phyloP scores from a whole-genome alignment of 2,797 vertebrate genomes.

The Pagetopsis macropterus region DNA sequence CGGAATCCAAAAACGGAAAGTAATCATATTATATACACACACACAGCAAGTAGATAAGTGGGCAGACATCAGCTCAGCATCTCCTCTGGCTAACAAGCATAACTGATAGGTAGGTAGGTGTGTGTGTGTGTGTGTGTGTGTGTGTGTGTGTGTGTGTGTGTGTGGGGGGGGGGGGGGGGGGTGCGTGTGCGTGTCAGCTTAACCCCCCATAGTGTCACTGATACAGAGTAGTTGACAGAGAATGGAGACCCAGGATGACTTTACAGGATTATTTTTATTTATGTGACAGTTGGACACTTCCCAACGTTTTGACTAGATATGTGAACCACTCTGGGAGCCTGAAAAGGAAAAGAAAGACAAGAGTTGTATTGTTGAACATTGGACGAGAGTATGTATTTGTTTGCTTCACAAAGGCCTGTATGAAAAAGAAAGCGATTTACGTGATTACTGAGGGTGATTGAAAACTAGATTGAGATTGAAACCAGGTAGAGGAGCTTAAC shows the following conservation, averaged over 20 bases:
- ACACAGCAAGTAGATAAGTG: no score
- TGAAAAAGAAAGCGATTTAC: constrained; percentile 6
- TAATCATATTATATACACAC: no score
- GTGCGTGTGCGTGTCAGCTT: constrained; percentile 9
- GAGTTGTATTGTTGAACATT: neutral
- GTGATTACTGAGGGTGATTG: neutral
- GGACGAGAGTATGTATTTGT: neutral
- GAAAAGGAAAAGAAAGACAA: constrained; percentile 11
- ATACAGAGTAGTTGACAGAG: constrained; percentile 40
- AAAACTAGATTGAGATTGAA: neutral
- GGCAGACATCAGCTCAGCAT: no score
- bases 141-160: no score
- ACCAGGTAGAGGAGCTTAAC: neutral
- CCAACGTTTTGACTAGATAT: constrained; percentile 46
- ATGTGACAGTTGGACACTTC: constrained; percentile 60
- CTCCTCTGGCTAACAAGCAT: no score
- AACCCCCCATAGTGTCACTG: constrained; percentile 36
- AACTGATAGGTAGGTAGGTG: no score
- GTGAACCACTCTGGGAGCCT: constrained; percentile 13
- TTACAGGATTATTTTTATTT: constrained; percentile 51
- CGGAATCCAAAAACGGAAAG: no score
- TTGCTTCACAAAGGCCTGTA: constrained; percentile 1
- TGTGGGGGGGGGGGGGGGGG: no score
- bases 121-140: no score
- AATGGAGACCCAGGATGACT: constrained; percentile 50